Evolutionary conservation across 2,797 vertebrate species (phyloP).

Genomic region (Poeciliopsis gracilis): DNA sequence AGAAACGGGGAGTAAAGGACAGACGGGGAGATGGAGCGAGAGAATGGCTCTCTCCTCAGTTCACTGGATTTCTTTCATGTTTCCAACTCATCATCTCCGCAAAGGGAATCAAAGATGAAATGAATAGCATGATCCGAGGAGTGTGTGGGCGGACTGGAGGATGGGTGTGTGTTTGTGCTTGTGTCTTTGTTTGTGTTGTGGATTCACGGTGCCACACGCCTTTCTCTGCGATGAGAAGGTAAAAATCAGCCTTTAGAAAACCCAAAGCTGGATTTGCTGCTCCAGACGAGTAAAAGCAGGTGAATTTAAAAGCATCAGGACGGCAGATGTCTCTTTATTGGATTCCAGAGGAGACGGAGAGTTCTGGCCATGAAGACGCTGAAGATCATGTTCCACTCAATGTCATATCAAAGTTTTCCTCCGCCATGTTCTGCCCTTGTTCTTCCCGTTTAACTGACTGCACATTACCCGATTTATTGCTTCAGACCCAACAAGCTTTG

Average conservation of each 20-base stretch:
- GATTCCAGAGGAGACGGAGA: neutral
- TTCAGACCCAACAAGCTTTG: neutral
- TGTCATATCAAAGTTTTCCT: neutral
- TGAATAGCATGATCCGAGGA: slow-evolving; percentile 60
- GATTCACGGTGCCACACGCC: neutral
- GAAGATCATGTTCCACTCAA: neutral
- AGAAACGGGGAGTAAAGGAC: slow-evolving; percentile 30
- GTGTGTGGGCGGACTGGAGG: slow-evolving; percentile 55
- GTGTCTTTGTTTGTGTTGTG: slow-evolving; percentile 11
- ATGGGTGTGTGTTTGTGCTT: slow-evolving; percentile 32
- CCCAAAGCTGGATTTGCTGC: neutral
- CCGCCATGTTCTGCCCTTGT: neutral
- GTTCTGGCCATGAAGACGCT: neutral
- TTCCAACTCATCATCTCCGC: slow-evolving; percentile 66
- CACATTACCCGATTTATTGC: neutral
- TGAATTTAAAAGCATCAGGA: slow-evolving; percentile 1
- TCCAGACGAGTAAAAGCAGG: neutral
- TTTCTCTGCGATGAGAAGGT: neutral
- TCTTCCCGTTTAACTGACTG: neutral
- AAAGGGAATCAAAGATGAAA: slow-evolving; percentile 77
- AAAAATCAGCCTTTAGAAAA: slow-evolving; percentile 2
- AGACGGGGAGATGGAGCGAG: slow-evolving; percentile 46
- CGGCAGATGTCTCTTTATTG: slow-evolving; percentile 3
- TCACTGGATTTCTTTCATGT: slow-evolving; percentile 69
- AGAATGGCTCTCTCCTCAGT: slow-evolving; percentile 55